Evolutionary conservation across 2,113 vertebrate species (phyloP), one percentile per base, ranked within the genome.

Genomic region (Otocyon megalotis): DNA sequence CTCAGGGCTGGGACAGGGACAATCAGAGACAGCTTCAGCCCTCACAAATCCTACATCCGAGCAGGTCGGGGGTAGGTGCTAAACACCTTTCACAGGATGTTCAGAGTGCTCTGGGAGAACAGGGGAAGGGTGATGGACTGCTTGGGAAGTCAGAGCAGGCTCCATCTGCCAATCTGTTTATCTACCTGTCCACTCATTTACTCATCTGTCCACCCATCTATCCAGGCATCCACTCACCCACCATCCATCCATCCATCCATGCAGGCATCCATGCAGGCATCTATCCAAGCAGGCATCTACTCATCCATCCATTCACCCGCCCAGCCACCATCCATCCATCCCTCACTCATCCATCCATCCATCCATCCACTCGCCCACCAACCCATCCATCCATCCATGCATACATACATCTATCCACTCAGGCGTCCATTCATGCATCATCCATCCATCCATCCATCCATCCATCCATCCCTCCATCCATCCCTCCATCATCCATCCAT

Each of bases 241-340:
- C n/a, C 1, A 10, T 2, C 5, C 72, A 13, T 0, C 17, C 19
- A 26, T 2, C 43, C 28, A 5, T 1, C 20, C 62, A 54, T 10
- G 24, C 56, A 54, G 5, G 24, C 56, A 37, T 1, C 9, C 60
- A 13, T 14, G 11, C 5, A 16, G 9, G 35, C 8, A 48, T 48
- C 26, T 37, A 37, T 1, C 9, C 60, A 13, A 8, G 11, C 5
- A 16, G 9, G 35, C 8, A 48, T 48, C 26, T 37, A 48, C 0
- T 19, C n/a, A 22, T 37, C n/a, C n/a, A 37, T 16, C 8, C 30
- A 6, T 9, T 8, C 28, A 63, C 12, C 37, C 8, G 16, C 1
- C 5, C 30, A 56, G 0, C 53, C 50, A 80, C 17, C n/a, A 37
- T 16, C 8, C 30, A 6, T 14, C 28, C 37, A 63, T 26, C 37